A percentile compares a stretch with the other conserved stretches of the same genome.
phyloP scores from a whole-genome alignment of 2,797 vertebrate species.

The Myotis vivesi region DNA sequence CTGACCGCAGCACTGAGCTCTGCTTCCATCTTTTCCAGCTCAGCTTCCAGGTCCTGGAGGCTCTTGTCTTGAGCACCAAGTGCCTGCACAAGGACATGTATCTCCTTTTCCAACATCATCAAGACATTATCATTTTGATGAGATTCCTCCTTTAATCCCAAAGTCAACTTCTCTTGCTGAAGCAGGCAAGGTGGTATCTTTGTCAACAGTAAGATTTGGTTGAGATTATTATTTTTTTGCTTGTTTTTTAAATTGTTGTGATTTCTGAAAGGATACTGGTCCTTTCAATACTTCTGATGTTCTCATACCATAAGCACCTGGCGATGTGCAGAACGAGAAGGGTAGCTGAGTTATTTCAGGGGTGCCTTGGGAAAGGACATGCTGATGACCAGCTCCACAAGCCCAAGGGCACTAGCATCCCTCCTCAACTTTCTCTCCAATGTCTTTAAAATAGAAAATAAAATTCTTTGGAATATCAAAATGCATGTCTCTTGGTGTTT shows the following conservation, averaged over 20 bases:
- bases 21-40: conserved; percentile 89
- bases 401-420: accelerated
- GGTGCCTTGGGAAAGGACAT: conserved; percentile 92
- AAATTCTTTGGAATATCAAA: neutral
- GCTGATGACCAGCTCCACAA: neutral
- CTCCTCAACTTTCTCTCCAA: accelerated
- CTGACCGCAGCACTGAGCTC: conserved; percentile 89
- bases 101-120: conserved; percentile 92
- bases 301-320: conserved; percentile 86
- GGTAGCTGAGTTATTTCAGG: conserved; percentile 90
- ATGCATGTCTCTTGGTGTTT: neutral
- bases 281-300: conserved; percentile 83
- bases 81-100: conserved; percentile 90
- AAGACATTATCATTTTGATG: conserved; percentile 87
- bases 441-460: neutral
- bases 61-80: conserved; percentile 90
- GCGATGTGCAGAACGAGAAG: conserved; percentile 87
- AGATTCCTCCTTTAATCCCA: conserved; percentile 79
- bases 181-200: conserved; percentile 53
- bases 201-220: conserved; percentile 61
- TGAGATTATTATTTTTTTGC: conserved; percentile 58
- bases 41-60: conserved; percentile 88
- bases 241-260: conserved; percentile 84
- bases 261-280: conserved; percentile 88
- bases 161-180: conserved; percentile 69